These are phyloP conservation scores for Pteropus rufus DNA, from an alignment of 2,797 vertebrate genomes.

Conservation along the genomic window DNA sequence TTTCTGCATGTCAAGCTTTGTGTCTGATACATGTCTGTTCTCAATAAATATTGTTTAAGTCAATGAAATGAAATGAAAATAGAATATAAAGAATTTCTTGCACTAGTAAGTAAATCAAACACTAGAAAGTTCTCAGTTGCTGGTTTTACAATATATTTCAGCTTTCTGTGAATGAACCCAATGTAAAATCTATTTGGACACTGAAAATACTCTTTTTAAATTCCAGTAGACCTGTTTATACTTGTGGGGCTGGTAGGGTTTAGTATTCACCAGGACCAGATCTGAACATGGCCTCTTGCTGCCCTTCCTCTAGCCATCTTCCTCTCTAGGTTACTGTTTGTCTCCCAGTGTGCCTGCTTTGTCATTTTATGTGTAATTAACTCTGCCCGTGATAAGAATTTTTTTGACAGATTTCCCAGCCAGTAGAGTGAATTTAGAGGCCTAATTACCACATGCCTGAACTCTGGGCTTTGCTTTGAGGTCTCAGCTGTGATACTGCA, in stretches of 20 bases:
- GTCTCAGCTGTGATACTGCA: neutral
- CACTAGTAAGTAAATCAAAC: neutral
- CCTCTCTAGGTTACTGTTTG: neutral
- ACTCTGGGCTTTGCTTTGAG: constrained; percentile 1
- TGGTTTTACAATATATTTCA: neutral
- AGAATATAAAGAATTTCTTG: neutral
- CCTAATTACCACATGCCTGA: constrained; percentile 51
- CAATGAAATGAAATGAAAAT: neutral
- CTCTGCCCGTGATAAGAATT: neutral
- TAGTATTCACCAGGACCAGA: neutral
- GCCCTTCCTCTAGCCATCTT: neutral
- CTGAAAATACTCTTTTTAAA: neutral
- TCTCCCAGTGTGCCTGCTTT: neutral
- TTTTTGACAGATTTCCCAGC: constrained; percentile 50
- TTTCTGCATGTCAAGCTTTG: neutral
- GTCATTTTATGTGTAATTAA: constrained; percentile 48
- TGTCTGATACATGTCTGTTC: neutral
- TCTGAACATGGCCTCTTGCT: fast-evolving
- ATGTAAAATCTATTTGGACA: neutral
- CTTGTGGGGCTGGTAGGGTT: neutral
- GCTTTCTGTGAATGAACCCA: neutral
- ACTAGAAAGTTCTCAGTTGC: neutral
- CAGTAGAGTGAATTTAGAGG: constrained; percentile 48
- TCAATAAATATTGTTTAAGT: neutral
- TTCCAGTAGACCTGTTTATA: neutral